These are phyloP conservation scores for Physella acuta DNA, from an alignment of 1,140 invertebrate species.

Conservation along the genomic window DNA sequence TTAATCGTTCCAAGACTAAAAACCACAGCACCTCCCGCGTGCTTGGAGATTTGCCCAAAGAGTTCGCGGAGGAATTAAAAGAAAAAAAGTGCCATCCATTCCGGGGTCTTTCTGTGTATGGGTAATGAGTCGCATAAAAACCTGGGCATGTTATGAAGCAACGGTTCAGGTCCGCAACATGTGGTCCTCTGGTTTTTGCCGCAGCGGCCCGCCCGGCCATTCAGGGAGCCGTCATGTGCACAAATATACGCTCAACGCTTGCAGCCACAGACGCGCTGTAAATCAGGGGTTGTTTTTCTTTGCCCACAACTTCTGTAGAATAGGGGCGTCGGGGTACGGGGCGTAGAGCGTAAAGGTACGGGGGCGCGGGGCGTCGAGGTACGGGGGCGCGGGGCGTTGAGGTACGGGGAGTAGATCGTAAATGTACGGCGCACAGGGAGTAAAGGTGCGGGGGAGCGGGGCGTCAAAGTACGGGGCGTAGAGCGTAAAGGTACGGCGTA, in stretches of 20 bases:
- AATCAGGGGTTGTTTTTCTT: too few species aligned
- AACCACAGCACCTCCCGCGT: not conserved
- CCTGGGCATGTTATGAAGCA: not conserved
- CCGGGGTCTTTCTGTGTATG: not conserved
- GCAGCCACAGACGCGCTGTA: too few species aligned
- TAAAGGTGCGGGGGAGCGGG: too few species aligned
- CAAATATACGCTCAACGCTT: not conserved
- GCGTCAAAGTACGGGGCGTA: too few species aligned
- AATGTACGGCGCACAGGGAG: too few species aligned
- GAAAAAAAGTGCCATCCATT: not conserved
- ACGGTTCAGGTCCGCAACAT: not conserved
- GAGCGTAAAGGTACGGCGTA: too few species aligned
- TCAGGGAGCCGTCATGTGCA: not conserved
- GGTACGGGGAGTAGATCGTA: too few species aligned
- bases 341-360: too few species aligned
- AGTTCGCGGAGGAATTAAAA: not conserved
- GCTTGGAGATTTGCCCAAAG: not conserved
- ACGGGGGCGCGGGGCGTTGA: too few species aligned
- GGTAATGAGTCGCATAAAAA: not conserved
- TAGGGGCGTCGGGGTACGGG: too few species aligned
- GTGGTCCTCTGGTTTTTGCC: not conserved
- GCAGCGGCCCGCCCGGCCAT: not conserved
- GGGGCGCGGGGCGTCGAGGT: too few species aligned
- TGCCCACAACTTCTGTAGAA: too few species aligned
- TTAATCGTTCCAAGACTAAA: not conserved